Evolutionary conservation across 2,888 invertebrate species (phyloP).

Genomic region (Electrophaes corylata): DNA sequence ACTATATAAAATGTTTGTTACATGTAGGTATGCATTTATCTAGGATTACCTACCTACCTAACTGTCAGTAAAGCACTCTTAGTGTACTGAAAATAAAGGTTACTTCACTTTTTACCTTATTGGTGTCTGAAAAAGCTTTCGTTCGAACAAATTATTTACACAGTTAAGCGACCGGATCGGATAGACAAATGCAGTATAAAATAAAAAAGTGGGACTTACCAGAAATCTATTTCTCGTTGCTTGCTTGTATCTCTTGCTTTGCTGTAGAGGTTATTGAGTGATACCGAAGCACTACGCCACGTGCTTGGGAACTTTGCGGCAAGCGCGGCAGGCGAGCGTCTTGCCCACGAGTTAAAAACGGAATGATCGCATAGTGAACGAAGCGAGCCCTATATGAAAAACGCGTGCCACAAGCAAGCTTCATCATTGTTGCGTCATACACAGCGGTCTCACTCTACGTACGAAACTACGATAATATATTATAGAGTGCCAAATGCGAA

Average conservation of each 20-base stretch:
- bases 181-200: neutral
- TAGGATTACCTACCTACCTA: neutral
- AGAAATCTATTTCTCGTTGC: slow-evolving; percentile 3
- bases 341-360: slow-evolving; percentile 64
- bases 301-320: slow-evolving; percentile 63
- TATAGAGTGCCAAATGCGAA: slow-evolving; percentile 20
- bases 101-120: neutral
- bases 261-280: slow-evolving; percentile 59
- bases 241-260: slow-evolving; percentile 19
- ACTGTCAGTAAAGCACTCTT: neutral
- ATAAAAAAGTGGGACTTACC: slow-evolving; percentile 21
- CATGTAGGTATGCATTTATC: neutral
- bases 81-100: neutral
- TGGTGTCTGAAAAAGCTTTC: slow-evolving; percentile 22
- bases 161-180: neutral
- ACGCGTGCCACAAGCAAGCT: slow-evolving; percentile 49
- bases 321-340: slow-evolving; percentile 52
- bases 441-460: slow-evolving; percentile 17
- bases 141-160: neutral
- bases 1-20: neutral
- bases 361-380: slow-evolving; percentile 55
- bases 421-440: slow-evolving; percentile 62
- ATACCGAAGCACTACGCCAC: slow-evolving; percentile 66
- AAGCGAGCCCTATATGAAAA: slow-evolving; percentile 29
- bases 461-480: neutral